These are phyloP conservation scores for Vanacampus margaritifer DNA, from an alignment of 2,113 vertebrate genomes.

Conservation along the genomic window DNA sequence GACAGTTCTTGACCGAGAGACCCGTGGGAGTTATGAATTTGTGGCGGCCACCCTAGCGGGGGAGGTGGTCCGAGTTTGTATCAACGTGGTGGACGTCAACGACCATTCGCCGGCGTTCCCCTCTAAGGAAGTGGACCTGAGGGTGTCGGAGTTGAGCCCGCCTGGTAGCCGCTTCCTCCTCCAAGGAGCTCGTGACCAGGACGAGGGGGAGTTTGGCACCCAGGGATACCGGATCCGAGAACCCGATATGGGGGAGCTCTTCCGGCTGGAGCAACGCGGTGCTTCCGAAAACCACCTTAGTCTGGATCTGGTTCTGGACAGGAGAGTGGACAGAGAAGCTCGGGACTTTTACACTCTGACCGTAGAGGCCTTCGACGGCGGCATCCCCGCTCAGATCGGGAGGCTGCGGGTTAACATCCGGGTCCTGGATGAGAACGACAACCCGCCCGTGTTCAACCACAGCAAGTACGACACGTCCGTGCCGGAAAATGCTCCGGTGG, in stretches of 20 bases:
- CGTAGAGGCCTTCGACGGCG: conserved; percentile 87
- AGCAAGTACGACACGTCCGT: conserved; percentile 76
- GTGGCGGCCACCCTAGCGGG: conserved; percentile 83
- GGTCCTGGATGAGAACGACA: conserved; percentile 90
- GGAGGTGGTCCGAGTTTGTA: conserved; percentile 81
- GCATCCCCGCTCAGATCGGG: conserved; percentile 75
- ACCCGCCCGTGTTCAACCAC: conserved; percentile 81
- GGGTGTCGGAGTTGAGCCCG: conserved; percentile 82
- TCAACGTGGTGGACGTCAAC: conserved; percentile 83
- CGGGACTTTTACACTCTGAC: conserved; percentile 72
- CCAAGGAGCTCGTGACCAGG: conserved; percentile 79
- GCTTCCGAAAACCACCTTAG: conserved; percentile 30
- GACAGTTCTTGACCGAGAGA: conserved; percentile 82
- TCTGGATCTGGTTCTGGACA: conserved; percentile 77
- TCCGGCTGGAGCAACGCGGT: conserved; percentile 59
- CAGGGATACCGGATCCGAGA: conserved; percentile 80
- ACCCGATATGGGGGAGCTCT: conserved; percentile 42
- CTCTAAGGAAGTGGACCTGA: conserved; percentile 61
- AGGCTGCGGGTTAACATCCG: conserved; percentile 71
- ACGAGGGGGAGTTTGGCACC: conserved; percentile 76
- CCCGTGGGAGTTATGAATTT: conserved; percentile 80
- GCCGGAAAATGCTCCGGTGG: conserved; percentile 73
- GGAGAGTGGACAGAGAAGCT: conserved; percentile 78
- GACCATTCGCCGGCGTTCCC: conserved; percentile 83
- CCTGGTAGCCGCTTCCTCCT: conserved; percentile 79